Evolutionary conservation across 2,797 vertebrate genomes (phyloP).

Genomic region (Ceyx erithaca): DNA sequence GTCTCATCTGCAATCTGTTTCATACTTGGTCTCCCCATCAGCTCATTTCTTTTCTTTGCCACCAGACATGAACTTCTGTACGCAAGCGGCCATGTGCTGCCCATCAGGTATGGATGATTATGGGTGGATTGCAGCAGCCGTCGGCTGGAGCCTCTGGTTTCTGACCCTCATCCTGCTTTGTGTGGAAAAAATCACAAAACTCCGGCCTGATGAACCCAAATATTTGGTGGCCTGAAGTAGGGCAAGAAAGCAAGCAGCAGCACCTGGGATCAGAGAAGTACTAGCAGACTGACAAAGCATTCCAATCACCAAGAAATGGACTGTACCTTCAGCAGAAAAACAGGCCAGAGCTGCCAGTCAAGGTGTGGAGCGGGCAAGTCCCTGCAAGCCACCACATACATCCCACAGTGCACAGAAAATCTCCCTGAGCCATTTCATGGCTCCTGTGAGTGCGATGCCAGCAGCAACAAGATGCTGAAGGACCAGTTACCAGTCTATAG

Average conservation of each 20-base stretch:
- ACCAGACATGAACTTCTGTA: conserved; percentile 67
- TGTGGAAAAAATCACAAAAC: conserved; percentile 74
- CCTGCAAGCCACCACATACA: neutral
- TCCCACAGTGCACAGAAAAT: neutral
- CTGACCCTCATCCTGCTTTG: conserved; percentile 85
- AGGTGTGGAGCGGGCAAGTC: neutral
- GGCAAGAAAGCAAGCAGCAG: neutral
- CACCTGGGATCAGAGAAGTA: neutral
- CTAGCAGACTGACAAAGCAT: neutral
- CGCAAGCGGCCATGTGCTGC: conserved; percentile 69
- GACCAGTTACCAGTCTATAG: neutral
- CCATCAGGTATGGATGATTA: conserved; percentile 71
- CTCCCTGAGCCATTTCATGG: neutral
- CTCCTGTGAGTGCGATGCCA: neutral
- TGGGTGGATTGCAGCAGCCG: conserved; percentile 80
- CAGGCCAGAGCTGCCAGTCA: neutral
- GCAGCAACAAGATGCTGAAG: neutral
- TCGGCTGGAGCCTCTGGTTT: conserved; percentile 85
- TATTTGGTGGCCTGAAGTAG: conserved; percentile 63
- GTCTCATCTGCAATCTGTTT: neutral
- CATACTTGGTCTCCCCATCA: rapidly evolving
- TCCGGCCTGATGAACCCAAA: conserved; percentile 78
- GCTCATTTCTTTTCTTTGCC: neutral
- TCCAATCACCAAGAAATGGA: neutral
- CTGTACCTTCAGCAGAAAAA: neutral